Conservation (phyloP, 2,113 vertebrate species). For the Globicephala melas region DNA sequence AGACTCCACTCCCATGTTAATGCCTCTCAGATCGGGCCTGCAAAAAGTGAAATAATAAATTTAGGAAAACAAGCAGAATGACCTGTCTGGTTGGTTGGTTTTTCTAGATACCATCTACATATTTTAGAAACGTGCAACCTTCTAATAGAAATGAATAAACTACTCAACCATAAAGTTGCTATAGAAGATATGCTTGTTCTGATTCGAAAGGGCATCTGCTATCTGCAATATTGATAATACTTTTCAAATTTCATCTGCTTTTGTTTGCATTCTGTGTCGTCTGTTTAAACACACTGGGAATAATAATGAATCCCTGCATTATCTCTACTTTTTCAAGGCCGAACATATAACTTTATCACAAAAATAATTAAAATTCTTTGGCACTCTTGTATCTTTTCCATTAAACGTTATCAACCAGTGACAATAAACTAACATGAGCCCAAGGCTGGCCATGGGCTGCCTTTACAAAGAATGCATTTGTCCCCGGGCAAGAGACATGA, state of each 20-base stretch:
- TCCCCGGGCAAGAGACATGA: slow-evolving; percentile 86
- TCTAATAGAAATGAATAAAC: slow-evolving; percentile 99
- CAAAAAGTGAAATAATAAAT: slow-evolving; percentile 89
- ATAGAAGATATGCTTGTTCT: slow-evolving; percentile 98
- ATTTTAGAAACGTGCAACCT: slow-evolving; percentile 96
- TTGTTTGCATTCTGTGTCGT: slow-evolving; percentile 99
- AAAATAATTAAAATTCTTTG: slow-evolving; percentile 99
- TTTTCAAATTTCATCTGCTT: slow-evolving; percentile 99
- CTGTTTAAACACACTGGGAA: slow-evolving; percentile 99
- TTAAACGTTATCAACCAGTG: slow-evolving; percentile 98
- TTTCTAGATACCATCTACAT: slow-evolving; percentile 91
- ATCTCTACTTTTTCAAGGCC: slow-evolving; percentile 99
- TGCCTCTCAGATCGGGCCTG: slow-evolving; percentile 82
- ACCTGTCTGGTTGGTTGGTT: slow-evolving; percentile 89
- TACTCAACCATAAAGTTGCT: slow-evolving; percentile 99
- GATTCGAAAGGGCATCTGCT: slow-evolving; percentile 99
- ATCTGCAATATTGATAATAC: slow-evolving; percentile 99
- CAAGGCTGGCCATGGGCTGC: slow-evolving; percentile 91
- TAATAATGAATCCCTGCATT: slow-evolving; percentile 99
- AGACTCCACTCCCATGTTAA: slow-evolving; percentile 82
- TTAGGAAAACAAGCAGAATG: slow-evolving; percentile 90
- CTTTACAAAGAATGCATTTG: slow-evolving; percentile 87
- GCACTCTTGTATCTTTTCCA: slow-evolving; percentile 99
- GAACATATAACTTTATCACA: slow-evolving; percentile 99
- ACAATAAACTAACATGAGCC: slow-evolving; percentile 95